Evolutionary conservation across 2,888 invertebrate species (phyloP).

Genomic region (Raillietiella orientalis): DNA sequence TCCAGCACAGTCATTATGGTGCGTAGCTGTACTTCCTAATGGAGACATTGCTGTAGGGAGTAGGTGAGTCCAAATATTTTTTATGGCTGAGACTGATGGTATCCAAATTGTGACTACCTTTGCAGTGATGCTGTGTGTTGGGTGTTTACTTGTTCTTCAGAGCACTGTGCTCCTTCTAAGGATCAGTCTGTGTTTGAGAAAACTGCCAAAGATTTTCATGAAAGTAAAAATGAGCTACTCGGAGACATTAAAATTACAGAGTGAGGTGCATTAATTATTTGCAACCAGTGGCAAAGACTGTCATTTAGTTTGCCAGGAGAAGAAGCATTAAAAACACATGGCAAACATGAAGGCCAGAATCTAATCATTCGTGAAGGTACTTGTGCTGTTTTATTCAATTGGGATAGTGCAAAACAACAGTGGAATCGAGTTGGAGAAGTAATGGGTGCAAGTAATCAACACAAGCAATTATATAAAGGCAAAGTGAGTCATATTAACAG

Average conservation of each 20-base stretch:
- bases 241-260: slow-evolving; percentile 59
- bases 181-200: too few species aligned
- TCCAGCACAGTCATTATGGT: slow-evolving; percentile 72
- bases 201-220: too few species aligned
- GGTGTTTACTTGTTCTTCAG: too few species aligned
- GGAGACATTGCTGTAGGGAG: slow-evolving; percentile 62
- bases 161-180: too few species aligned
- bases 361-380: slow-evolving; percentile 42
- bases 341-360: slow-evolving; percentile 36
- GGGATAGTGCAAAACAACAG: slow-evolving; percentile 16
- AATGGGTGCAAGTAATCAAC: slow-evolving; percentile 25
- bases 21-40: slow-evolving; percentile 39
- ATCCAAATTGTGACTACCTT: too few species aligned
- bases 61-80: slow-evolving; percentile 14
- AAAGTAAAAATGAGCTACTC: too few species aligned
- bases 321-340: slow-evolving; percentile 18
- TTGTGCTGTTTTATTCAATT: slow-evolving; percentile 36
- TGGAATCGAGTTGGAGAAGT: slow-evolving; percentile 77
- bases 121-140: too few species aligned
- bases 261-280: slow-evolving; percentile 17
- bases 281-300: too few species aligned
- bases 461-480: slow-evolving; percentile 44
- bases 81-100: too few species aligned
- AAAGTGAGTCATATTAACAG: slow-evolving; percentile 22
- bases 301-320: slow-evolving; percentile 43